Conservation (phyloP, 2,888 invertebrate genomes). For the Coleophora flavipennella region DNA sequence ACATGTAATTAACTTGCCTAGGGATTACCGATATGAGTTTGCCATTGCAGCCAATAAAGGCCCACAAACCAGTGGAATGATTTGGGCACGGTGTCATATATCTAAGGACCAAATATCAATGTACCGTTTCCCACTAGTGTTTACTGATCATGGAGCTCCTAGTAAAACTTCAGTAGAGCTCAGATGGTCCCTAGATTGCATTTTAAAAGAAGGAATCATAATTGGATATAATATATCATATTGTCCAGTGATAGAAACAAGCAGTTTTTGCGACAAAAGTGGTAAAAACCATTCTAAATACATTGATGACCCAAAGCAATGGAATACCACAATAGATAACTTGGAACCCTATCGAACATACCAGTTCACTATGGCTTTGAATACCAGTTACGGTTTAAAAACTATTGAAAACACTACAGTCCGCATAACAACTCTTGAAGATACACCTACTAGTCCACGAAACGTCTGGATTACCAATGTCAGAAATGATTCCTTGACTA, state of each 20-base stretch:
- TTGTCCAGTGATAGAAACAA: constrained; percentile 75
- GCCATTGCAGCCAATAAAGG: constrained; percentile 85
- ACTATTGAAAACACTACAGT: constrained; percentile 66
- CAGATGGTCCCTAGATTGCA: constrained; percentile 84
- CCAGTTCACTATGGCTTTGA: constrained; percentile 77
- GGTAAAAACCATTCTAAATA: constrained; percentile 43
- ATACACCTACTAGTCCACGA: constrained; percentile 72
- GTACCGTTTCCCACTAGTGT: constrained; percentile 64
- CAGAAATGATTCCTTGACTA: constrained; percentile 74
- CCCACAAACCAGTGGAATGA: constrained; percentile 84
- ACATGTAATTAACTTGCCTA: constrained; percentile 74
- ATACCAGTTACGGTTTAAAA: constrained; percentile 51
- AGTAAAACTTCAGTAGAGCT: constrained; percentile 63
- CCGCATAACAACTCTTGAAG: constrained; percentile 79
- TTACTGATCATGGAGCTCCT: constrained; percentile 40
- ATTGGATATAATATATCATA: constrained; percentile 83
- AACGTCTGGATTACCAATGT: constrained; percentile 73
- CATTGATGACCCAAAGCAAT: constrained; percentile 56
- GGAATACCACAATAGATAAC: constrained; percentile 70
- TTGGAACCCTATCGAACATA: constrained; percentile 85
- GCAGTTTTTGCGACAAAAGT: constrained; percentile 68
- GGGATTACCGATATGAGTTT: constrained; percentile 78
- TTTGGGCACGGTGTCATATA: constrained; percentile 83
- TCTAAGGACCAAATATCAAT: constrained; percentile 62
- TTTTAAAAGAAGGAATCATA: constrained; percentile 79